These are phyloP conservation scores for Eremobia ochroleuca DNA, from an alignment of 2,888 invertebrate genomes.

Conservation along the genomic window DNA sequence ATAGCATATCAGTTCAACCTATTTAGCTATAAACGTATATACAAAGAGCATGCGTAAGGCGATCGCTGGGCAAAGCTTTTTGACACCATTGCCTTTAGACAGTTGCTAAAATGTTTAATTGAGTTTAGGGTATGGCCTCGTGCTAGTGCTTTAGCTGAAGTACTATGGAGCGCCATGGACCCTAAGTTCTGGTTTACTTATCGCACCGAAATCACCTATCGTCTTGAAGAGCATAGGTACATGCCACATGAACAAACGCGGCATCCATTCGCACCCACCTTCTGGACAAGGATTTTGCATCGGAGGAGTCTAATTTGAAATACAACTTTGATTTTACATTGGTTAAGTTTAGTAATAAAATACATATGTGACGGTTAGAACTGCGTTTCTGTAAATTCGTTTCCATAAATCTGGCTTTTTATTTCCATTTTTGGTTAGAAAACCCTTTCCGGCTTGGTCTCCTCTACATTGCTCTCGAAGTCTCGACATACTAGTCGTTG, in stretches of 20 bases:
- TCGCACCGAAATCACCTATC: slow-evolving; percentile 73
- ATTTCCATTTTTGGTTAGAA: neutral
- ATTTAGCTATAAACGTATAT: neutral
- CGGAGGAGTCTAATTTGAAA: slow-evolving; percentile 56
- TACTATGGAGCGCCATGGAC: slow-evolving; percentile 27
- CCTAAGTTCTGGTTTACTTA: slow-evolving; percentile 42
- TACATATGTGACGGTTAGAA: slow-evolving; percentile 3
- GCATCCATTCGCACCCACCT: slow-evolving; percentile 93
- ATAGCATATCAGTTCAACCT: neutral
- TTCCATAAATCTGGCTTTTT: neutral
- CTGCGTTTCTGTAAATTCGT: slow-evolving; percentile 10
- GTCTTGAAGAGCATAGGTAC: slow-evolving; percentile 82
- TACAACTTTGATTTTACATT: neutral
- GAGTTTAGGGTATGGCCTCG: slow-evolving; percentile 24
- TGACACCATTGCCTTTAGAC: neutral
- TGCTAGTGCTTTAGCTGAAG: slow-evolving; percentile 7
- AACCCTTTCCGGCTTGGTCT: neutral
- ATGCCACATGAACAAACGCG: slow-evolving; percentile 93
- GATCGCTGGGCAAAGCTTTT: neutral
- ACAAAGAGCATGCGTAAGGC: neutral
- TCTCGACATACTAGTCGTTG: neutral
- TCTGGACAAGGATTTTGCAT: slow-evolving; percentile 92
- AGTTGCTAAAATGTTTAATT: slow-evolving; percentile 48
- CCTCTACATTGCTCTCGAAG: neutral
- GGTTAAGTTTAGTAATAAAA: slow-evolving; percentile 11